Conservation (phyloP, 2,888 invertebrate species). For the Brachypalpus laphriformis region DNA sequence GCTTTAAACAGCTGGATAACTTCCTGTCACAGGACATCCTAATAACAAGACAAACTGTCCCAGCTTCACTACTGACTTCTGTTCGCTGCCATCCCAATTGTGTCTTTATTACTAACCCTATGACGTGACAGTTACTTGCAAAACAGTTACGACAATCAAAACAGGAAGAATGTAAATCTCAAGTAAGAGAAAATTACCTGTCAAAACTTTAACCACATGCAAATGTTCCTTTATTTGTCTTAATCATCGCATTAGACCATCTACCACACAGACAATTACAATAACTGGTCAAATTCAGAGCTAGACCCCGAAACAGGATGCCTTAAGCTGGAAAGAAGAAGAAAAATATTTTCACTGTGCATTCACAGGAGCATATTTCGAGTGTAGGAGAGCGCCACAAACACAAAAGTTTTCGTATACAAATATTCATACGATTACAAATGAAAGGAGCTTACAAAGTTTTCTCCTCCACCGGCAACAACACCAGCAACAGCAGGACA, state of each 20-base stretch:
- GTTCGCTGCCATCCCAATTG: background rate
- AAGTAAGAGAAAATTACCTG: constrained; percentile 49
- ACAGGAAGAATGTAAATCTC: background rate
- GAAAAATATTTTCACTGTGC: constrained; percentile 30
- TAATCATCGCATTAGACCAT: constrained; percentile 46
- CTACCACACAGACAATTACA: constrained; percentile 44
- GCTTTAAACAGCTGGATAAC: constrained; percentile 8
- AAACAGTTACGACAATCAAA: background rate
- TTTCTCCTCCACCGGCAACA: constrained; percentile 6
- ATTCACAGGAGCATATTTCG: constrained; percentile 54
- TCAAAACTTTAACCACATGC: constrained; percentile 50
- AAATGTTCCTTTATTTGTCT: constrained; percentile 24
- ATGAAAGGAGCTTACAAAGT: constrained; percentile 71
- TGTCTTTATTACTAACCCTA: background rate
- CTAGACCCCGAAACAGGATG: constrained; percentile 5
- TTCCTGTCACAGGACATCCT: constrained; percentile 47
- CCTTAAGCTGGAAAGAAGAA: constrained; percentile 38
- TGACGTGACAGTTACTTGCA: background rate
- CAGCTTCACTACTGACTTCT: background rate
- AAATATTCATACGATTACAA: constrained; percentile 73
- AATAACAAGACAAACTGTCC: constrained; percentile 45
- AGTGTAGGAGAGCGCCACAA: constrained; percentile 38
- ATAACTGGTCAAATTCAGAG: constrained; percentile 55
- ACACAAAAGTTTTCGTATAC: constrained; percentile 62
- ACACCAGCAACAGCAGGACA: background rate